These are phyloP conservation scores for Drosophila teissieri DNA, from an alignment of 1,140 invertebrate genomes.

Conservation along the genomic window DNA sequence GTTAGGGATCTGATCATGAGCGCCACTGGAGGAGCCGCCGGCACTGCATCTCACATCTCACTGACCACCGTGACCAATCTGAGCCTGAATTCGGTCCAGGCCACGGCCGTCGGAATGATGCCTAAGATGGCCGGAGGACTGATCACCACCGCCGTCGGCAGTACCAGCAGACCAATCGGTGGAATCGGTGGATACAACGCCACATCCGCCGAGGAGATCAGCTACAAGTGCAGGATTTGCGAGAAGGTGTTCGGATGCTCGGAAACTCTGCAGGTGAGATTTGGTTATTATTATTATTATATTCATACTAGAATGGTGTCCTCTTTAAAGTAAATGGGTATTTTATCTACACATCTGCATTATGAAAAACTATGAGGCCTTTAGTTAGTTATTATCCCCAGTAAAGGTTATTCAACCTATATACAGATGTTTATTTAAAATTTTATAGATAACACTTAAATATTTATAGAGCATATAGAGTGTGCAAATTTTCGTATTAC, in stretches of 20 bases:
- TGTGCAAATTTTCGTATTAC: too few relatives aligned
- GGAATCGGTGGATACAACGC: neutral
- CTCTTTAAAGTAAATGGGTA: too few relatives aligned
- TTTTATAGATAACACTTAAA: too few relatives aligned
- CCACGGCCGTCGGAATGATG: slow-evolving; percentile 7
- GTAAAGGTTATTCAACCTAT: too few relatives aligned
- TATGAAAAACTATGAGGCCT: too few relatives aligned
- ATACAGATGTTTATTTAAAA: too few relatives aligned
- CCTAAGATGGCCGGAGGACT: slow-evolving; percentile 14
- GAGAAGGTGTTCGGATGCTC: slow-evolving; percentile 84
- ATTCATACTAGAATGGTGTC: too few relatives aligned
- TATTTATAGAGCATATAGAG: too few relatives aligned
- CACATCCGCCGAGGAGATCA: slow-evolving; percentile 67
- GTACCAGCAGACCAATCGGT: neutral
- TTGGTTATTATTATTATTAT: too few relatives aligned
- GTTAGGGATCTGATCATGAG: slow-evolving; percentile 33
- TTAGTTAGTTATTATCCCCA: too few relatives aligned
- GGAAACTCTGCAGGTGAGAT: slow-evolving; percentile 78
- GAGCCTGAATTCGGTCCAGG: slow-evolving; percentile 43
- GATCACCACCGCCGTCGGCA: slow-evolving; percentile 33
- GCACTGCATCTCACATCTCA: slow-evolving; percentile 54
- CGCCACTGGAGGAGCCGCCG: slow-evolving; percentile 1
- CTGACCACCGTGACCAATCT: slow-evolving; percentile 73
- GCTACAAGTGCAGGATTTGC: slow-evolving; percentile 81
- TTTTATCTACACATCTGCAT: too few relatives aligned